Percentiles rank a stretch among this genome's conserved stretches.
Evolutionary conservation across 2,888 invertebrate genomes (phyloP).

Genomic region (Ernsta delagoae): DNA sequence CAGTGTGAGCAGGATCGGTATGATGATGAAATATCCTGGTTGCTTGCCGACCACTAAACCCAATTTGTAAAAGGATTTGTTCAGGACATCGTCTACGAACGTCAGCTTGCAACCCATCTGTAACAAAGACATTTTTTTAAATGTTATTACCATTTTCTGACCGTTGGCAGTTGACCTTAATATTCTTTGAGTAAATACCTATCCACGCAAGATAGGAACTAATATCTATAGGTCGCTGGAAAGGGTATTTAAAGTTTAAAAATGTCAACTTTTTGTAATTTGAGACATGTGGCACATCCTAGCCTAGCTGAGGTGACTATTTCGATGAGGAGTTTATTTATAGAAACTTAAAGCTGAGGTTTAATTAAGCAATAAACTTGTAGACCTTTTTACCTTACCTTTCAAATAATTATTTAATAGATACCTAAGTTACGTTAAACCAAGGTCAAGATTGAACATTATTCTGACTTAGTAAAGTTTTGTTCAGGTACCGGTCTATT

Average conservation of each 20-base stretch:
- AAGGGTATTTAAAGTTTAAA: too few relatives aligned
- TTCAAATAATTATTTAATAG: not conserved
- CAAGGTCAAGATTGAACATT: not conserved
- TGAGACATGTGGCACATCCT: too few relatives aligned
- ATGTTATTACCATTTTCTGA: too few relatives aligned
- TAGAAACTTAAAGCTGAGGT: not conserved
- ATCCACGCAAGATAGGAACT: too few relatives aligned
- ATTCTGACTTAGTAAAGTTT: not conserved
- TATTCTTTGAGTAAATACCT: too few relatives aligned
- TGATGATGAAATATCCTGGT: constrained; percentile 95
- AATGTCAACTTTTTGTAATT: too few relatives aligned
- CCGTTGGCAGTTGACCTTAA: too few relatives aligned
- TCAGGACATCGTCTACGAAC: constrained; percentile 91
- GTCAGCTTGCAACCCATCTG: constrained; percentile 91
- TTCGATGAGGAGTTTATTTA: too few relatives aligned
- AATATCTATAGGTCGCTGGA: too few relatives aligned
- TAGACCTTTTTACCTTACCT: not conserved
- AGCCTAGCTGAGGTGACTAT: too few relatives aligned
- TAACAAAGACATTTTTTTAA: too few relatives aligned
- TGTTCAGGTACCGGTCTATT: not conserved
- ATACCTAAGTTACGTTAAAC: not conserved
- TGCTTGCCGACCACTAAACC: constrained; percentile 91
- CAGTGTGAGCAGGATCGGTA: constrained; percentile 92
- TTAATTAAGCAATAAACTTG: not conserved
- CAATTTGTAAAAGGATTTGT: constrained; percentile 92